Percentiles rank a stretch among this genome's conserved stretches.
These are phyloP conservation scores for Drosophila maculinotata DNA, from an alignment of 2,888 invertebrate genomes.

Conservation along the genomic window DNA sequence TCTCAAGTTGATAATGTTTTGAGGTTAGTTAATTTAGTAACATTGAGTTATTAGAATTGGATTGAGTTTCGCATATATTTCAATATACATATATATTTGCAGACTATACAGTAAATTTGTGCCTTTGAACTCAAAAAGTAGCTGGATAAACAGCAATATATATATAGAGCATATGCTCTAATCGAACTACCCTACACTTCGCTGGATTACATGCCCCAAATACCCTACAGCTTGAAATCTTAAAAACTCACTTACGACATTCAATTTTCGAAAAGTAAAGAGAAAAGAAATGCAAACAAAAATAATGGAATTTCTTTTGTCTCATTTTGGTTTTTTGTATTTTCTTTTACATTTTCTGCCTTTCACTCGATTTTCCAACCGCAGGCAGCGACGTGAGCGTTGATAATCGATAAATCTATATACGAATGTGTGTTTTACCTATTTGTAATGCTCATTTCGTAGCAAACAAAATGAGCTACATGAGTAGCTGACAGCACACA, in stretches of 20 bases:
- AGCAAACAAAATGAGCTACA: constrained; percentile 46
- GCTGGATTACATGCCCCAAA: not conserved
- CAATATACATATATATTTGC: no score
- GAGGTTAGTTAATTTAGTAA: not conserved
- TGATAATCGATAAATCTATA: constrained; percentile 73
- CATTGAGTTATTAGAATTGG: not conserved
- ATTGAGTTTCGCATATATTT: not conserved
- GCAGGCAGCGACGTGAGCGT: constrained; percentile 42
- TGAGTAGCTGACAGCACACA: constrained; percentile 27
- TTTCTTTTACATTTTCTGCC: constrained; percentile 17
- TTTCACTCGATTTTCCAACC: constrained; percentile 49
- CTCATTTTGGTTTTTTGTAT: constrained; percentile 24
- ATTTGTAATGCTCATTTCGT: constrained; percentile 60
- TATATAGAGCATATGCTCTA: constrained; percentile 20
- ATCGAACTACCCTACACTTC: constrained; percentile 17
- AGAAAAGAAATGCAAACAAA: constrained; percentile 12
- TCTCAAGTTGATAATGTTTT: not conserved
- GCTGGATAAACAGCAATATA: no score
- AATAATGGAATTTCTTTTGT: constrained; percentile 51
- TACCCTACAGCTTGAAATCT: constrained; percentile 28
- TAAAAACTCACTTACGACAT: constrained; percentile 54
- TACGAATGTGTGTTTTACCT: constrained; percentile 37
- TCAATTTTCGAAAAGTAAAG: constrained; percentile 28
- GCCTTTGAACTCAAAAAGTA: not conserved
- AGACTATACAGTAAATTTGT: no score